Conservation (phyloP, 2,113 vertebrate genomes). For the Poecile atricapillus region DNA sequence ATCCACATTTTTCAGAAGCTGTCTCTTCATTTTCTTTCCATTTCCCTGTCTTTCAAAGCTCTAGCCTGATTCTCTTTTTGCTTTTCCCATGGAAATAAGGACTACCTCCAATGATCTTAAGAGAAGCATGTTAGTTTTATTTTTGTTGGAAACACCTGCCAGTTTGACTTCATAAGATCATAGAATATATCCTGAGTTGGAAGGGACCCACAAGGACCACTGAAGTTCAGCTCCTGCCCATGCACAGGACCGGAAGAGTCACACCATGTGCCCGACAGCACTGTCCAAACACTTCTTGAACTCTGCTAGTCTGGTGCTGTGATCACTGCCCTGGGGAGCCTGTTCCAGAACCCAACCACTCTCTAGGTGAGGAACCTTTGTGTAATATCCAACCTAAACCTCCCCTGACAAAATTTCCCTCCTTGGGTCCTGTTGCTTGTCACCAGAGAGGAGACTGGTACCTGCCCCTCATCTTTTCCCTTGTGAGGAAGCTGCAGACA, state of each 20-base stretch:
- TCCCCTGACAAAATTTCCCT: neutral
- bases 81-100: neutral
- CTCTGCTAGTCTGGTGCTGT: neutral
- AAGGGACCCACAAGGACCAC: neutral
- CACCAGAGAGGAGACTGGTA: neutral
- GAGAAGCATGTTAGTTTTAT: neutral
- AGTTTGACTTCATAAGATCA: neutral
- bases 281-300: neutral
- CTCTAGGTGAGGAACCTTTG: neutral
- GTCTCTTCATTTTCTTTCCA: neutral
- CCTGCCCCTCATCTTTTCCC: neutral
- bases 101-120: neutral
- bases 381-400: neutral
- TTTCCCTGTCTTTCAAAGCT: neutral
- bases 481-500: neutral
- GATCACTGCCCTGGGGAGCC: neutral
- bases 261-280: fast-evolving
- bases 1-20: neutral
- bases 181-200: neutral
- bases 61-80: neutral
- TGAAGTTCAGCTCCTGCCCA: no score
- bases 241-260: neutral
- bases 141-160: neutral
- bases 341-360: neutral
- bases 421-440: neutral